Evolutionary conservation across 2,113 vertebrate species (phyloP), one percentile per base, ranked within the genome.

Genomic region (Cranoglanis bouderius): DNA sequence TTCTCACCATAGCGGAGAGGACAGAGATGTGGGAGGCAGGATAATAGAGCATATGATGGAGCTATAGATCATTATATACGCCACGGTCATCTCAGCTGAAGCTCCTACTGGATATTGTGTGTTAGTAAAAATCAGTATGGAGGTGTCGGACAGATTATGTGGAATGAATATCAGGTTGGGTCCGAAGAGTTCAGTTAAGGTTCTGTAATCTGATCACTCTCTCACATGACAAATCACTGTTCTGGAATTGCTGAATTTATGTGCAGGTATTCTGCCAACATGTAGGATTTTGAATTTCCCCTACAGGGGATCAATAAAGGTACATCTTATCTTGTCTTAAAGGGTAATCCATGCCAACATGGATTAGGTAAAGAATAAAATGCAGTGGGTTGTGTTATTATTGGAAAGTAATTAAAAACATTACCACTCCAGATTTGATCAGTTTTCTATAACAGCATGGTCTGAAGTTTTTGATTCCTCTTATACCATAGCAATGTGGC

Each of bases 61-160:
- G 88, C 88, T 88, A 85, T 85, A 88, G 88, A 85, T 85, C 82
- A 88, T 88, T 80, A 85, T 85, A 65, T 85, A 65, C 70, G 18
- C 82, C 24, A 82, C 24, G 19, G 72, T 55, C 82, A 65, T 88
- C 57, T 63, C 72, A 65, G 82, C 82, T 80, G 82, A 88, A 78
- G 88, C 82, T 85, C 57, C 55, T 82, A 26, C 19, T 85, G 72
- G 87, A 78, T 75, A 65, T 49, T 78, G 72, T 78, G 43, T 77
- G 40, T 57, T 72, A 72, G 46, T 82, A 57, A 32, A 88, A 82
- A 82, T 53, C 3, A 83, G 63, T 57, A 74, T 32, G 38, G 51
- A n/a, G 49, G 35, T 75, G 59, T 74, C 49, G 10, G 29, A 80
- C 63, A 75, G 19, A 88, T 85, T 63, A 85, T 63, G 24, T 78